Conservation (phyloP, 1,140 invertebrate species). For the Drosophila watanabei region DNA sequence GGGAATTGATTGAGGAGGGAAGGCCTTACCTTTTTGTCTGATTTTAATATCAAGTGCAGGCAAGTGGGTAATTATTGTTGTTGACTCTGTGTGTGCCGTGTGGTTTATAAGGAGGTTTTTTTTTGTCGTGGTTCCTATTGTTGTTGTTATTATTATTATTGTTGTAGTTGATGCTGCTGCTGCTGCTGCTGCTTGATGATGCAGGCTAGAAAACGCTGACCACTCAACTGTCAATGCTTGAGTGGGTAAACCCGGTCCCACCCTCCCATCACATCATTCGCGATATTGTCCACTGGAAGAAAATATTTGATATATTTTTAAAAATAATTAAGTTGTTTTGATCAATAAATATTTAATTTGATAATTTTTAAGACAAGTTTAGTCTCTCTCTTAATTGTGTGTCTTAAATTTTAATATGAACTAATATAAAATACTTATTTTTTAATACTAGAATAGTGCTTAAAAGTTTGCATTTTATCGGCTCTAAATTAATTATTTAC, state of each 20-base stretch:
- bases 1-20: slow-evolving; percentile 43
- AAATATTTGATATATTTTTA: background rate
- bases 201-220: slow-evolving; percentile 76
- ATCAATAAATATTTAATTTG: too few species aligned
- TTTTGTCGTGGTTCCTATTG: slow-evolving; percentile 28
- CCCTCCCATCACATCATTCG: slow-evolving; percentile 28
- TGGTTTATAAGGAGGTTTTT: slow-evolving; percentile 51
- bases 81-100: slow-evolving; percentile 63
- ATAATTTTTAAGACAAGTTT: background rate
- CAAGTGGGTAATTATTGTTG: slow-evolving; percentile 84
- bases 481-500: background rate
- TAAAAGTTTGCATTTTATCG: background rate
- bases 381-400: background rate
- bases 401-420: background rate
- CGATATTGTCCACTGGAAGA: slow-evolving; percentile 38
- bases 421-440: too few species aligned
- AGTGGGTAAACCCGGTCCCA: slow-evolving; percentile 61
- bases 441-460: background rate
- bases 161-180: slow-evolving; percentile 16
- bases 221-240: slow-evolving; percentile 81
- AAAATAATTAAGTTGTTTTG: background rate
- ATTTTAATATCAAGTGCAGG: slow-evolving; percentile 84
- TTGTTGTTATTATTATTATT: slow-evolving; percentile 26
- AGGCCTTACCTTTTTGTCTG: slow-evolving; percentile 72
- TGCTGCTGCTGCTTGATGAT: slow-evolving; percentile 39